Conservation (phyloP, 2,888 invertebrate genomes). For the Erannis defoliaria region DNA sequence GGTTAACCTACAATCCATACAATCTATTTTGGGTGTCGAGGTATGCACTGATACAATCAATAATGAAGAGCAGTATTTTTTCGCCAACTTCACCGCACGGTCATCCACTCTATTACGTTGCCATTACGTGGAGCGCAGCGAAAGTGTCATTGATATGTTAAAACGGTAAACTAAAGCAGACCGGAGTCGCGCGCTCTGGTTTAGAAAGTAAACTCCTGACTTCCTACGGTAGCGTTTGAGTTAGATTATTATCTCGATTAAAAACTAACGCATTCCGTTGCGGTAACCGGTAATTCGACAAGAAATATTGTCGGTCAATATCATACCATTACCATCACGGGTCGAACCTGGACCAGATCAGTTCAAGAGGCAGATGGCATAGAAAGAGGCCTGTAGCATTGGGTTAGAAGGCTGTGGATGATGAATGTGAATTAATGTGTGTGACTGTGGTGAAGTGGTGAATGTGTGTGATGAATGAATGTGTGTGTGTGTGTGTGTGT, state of each 20-base stretch:
- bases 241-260: slow-evolving; percentile 32
- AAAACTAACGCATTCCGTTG: slow-evolving; percentile 23
- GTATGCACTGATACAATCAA: background rate
- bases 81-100: background rate
- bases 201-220: slow-evolving; percentile 64
- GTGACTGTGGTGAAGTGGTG: too few relatives aligned
- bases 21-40: too few relatives aligned
- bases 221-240: slow-evolving; percentile 45
- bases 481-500: too few relatives aligned
- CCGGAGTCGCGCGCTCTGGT: slow-evolving; percentile 42
- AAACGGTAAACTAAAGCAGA: slow-evolving; percentile 59
- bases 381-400: too few relatives aligned
- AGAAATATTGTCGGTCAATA: background rate
- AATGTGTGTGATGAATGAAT: too few relatives aligned
- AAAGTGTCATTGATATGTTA: slow-evolving; percentile 82
- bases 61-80: background rate
- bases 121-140: slow-evolving; percentile 62
- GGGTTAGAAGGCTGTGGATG: too few relatives aligned
- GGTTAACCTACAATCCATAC: too few relatives aligned
- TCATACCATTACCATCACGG: background rate
- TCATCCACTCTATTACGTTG: slow-evolving; percentile 48
- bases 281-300: slow-evolving; percentile 38
- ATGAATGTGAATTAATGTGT: too few relatives aligned
- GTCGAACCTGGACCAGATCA: too few relatives aligned
- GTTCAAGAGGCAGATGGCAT: too few relatives aligned